These are phyloP conservation scores for Eudasyphora cyanicolor DNA, from an alignment of 2,888 invertebrate genomes.

Conservation along the genomic window DNA sequence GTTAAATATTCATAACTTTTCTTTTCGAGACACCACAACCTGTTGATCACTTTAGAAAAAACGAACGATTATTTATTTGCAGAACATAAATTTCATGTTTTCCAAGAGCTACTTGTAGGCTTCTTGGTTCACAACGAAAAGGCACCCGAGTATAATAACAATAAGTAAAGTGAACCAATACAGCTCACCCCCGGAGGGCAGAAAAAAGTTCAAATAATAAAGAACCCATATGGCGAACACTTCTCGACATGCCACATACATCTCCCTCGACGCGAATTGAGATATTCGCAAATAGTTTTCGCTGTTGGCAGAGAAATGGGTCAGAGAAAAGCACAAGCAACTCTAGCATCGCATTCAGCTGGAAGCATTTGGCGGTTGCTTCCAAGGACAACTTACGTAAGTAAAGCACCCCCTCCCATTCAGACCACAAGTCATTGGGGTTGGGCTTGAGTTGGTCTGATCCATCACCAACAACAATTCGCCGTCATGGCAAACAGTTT, in stretches of 20 bases:
- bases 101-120: too few relatives aligned
- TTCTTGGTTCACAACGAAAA: too few relatives aligned
- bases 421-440: not conserved
- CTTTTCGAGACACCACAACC: too few relatives aligned
- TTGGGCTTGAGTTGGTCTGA: not conserved
- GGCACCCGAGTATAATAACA: too few relatives aligned
- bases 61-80: too few relatives aligned
- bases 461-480: not conserved
- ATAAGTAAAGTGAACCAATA: too few relatives aligned
- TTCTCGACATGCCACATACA: not conserved
- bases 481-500: not conserved
- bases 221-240: not conserved
- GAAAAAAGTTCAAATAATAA: too few relatives aligned
- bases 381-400: slow-evolving; percentile 39
- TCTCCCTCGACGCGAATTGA: not conserved
- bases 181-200: too few relatives aligned
- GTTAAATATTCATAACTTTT: too few relatives aligned
- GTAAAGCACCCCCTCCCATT: not conserved
- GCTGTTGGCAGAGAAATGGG: not conserved
- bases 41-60: too few relatives aligned
- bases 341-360: not conserved
- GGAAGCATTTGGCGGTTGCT: not conserved
- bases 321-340: too few relatives aligned
- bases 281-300: not conserved
- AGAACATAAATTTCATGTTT: too few relatives aligned